phyloP scores from a whole-genome alignment of 2,888 invertebrate species.

The Drosophila quinaria region DNA sequence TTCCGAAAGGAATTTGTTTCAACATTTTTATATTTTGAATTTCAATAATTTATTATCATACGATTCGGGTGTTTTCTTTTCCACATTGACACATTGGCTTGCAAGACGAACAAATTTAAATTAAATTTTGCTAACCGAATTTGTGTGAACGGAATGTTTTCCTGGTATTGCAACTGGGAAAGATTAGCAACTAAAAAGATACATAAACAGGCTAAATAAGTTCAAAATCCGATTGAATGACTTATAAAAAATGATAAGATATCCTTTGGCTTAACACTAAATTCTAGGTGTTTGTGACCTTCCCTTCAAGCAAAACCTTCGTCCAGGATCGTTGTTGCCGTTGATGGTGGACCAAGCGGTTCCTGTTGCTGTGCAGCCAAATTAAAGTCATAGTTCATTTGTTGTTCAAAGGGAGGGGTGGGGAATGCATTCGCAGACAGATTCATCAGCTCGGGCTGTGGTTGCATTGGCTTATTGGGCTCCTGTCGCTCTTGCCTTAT shows the following conservation, averaged over 20 bases:
- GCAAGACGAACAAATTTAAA: neutral
- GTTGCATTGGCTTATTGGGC: constrained; percentile 21
- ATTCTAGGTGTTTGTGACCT: neutral
- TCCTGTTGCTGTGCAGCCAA: constrained; percentile 65
- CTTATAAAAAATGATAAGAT: constrained; percentile 22
- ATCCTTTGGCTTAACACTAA: constrained; percentile 44
- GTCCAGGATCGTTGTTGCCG: constrained; percentile 43
- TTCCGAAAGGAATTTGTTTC: neutral
- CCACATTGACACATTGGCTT: neutral
- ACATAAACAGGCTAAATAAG: constrained; percentile 31
- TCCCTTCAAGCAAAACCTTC: constrained; percentile 55
- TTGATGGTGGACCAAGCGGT: constrained; percentile 71
- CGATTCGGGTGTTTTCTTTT: neutral
- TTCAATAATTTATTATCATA: constrained; percentile 17
- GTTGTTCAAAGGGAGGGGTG: constrained; percentile 67
- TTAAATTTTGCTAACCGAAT: neutral
- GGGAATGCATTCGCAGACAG: constrained; percentile 75
- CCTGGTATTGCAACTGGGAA: constrained; percentile 19
- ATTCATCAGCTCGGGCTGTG: constrained; percentile 74
- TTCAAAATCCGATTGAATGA: constrained; percentile 19
- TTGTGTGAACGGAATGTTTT: constrained; percentile 4
- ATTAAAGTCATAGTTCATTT: constrained; percentile 66
- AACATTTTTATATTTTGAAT: constrained; percentile 8
- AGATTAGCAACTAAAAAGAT: constrained; percentile 20
- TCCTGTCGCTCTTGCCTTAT: constrained; percentile 71